Base-by-base conservation (phyloP, 1,140 invertebrate species). In the Halesus radiatus region DNA sequence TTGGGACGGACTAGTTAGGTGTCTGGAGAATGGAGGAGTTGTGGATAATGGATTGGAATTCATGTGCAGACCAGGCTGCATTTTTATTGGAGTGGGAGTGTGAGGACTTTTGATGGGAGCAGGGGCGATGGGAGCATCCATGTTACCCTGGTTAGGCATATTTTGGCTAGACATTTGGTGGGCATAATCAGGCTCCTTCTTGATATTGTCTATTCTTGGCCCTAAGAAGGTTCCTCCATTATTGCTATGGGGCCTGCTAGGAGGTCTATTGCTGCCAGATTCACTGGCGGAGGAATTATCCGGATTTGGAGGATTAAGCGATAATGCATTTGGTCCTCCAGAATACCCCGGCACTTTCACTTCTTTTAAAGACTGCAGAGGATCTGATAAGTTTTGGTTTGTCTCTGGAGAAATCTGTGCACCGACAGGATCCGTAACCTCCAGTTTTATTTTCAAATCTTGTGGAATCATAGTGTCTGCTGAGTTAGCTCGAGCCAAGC, bases 391-490 rank as follows among this genome's bases (percentile, higher is more conserved):
- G 53, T 90, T 89, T 60, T 91, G 91, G 75, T 91, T 90, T 52
- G 88, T 88, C 75, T 88, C 82, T 76, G 89, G 89, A 58, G 89
- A 88, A 79, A 88, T 87, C 52, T 60, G 66, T 5, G 74, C 16
- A 8, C 62, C 23, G 10, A 60, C 29, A 83, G 85, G 87, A 77
- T 92, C 91, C 58, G 90, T 88, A 37, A 93, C 90, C 88, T 95
- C 94, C 85, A 95, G 93, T 86, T 96, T 96, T 22, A 95, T 94
- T 86, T 96, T 95, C 64, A 95, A 87, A 86, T 95, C 95, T 85
- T 95, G 94, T 13, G 94, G 94, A 86, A 95, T 89, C 86, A 92
- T 86, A 86, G 89, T 83, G 85, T 90, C 84, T 90, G 85, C 76
- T 85, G 85, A 79, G 85, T 84, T 54, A 84, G 84, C 72, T 88